These are phyloP conservation scores for Tauraco erythrolophus DNA, from an alignment of 2,113 vertebrate species.

Conservation along the genomic window DNA sequence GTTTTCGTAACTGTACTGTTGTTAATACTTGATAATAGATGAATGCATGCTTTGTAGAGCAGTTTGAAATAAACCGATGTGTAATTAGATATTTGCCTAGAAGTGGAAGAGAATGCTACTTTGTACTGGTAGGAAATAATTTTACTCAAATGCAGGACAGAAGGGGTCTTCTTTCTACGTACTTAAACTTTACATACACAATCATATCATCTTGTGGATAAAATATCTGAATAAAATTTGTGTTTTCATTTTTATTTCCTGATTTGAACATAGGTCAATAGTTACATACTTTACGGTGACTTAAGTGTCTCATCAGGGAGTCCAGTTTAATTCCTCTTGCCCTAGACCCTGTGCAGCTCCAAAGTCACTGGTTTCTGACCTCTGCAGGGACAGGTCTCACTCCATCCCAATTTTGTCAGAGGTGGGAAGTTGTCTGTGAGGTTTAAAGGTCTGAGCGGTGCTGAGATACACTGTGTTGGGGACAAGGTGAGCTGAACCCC, in stretches of 20 bases:
- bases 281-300: not conserved
- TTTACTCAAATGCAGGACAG: not conserved
- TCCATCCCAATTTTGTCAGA: not conserved
- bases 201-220: not conserved
- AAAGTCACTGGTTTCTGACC: rapidly evolving
- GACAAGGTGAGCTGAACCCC: not conserved
- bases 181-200: not conserved
- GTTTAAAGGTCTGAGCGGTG: not conserved
- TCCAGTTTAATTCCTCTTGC: not conserved
- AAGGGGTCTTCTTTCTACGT: not conserved
- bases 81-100: not conserved
- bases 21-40: not conserved
- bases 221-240: not conserved
- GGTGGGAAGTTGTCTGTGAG: not conserved
- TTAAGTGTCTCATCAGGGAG: not conserved
- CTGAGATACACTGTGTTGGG: not conserved
- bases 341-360: rapidly evolving
- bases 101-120: not conserved
- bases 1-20: not conserved
- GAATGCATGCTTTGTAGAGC: not conserved
- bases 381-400: not conserved
- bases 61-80: not conserved
- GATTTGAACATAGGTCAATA: not conserved
- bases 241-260: not conserved
- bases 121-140: not conserved